Base-by-base conservation (phyloP, 2,888 invertebrate species). In the Acrobasis repandana region DNA sequence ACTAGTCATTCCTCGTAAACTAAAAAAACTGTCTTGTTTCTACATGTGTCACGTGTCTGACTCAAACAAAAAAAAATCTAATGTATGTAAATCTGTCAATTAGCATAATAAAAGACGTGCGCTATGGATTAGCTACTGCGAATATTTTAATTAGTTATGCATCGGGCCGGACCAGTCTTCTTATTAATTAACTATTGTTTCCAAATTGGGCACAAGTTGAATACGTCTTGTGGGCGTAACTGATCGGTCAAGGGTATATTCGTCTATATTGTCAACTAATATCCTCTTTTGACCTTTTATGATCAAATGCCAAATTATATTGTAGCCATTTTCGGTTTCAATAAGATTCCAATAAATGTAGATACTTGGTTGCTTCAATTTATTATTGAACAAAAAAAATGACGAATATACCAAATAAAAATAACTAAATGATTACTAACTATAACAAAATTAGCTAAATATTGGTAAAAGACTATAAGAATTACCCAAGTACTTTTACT, bases 151-250 rank as follows among this genome's bases (percentile, higher is more conserved):
- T 79, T 79, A 75, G 70, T 65, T 75, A 82, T 76, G 74, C 76
- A 73, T 72, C 69, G 72, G 64, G 72, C 63, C 76, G 79, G 76
- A 80, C 78, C 69, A 72, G 67, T 67, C 69, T 71, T 67, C 69
- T 71, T 82, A 83, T 82, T 84, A 83, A 87, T 83, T 82, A 77
- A 68, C 77, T 71, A 82, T 83, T 85, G 84, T 84, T 63, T 77
- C 79, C 75, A 65, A 65, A 73, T 86, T 78, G 74, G 82, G 82
- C 63, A 60, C 61, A 68, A 69, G 69, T 71, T 76, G 75, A 79
- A 77, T 74, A 74, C 62, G 62, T 59, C 63, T 67, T 65, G 89
- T 89, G 78, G 89, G 88, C 65, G 76, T 72, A 72, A 77, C 73
- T 65, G 73, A 80, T 83, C 80, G 82, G 83, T 82, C 85, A 83